Evolutionary conservation across 2,113 vertebrate genomes (phyloP), one percentile per base, ranked within the genome.

Genomic region (Oceanites oceanicus): DNA sequence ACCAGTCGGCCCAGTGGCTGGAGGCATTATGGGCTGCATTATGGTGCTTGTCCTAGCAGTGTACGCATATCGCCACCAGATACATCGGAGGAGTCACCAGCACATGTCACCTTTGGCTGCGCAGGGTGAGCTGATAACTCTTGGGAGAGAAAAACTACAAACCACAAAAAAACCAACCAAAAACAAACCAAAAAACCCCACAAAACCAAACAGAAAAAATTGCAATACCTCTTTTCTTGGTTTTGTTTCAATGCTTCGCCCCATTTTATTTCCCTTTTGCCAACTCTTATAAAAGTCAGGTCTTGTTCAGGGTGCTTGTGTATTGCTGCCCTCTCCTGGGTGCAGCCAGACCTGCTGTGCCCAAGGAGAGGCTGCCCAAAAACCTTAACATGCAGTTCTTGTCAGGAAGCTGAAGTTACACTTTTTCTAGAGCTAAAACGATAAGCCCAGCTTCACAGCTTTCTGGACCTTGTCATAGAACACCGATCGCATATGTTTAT

Each of bases 61-160:
- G 53, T 99, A 99, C 5, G 99, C 99, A 0, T 99, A 99, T 96
- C 98, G 99, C 56, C 99, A 99, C 90, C 99, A 99, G 98, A 99
- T 99, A 67, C 99, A 99, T 84, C 98, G 99, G 52, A 98, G 99
- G 62, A 99, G 99, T 4, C 99, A 99, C 95, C 99, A 99, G 98
- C 99, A 99, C 94, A 99, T 99, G 99, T 99, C 99, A 12, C 99
- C 99, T 10, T 98, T 99, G 83, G 99, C 99, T 18, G 99, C 99
- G 4, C 99, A 99, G 96, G 99, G 99, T 99, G 94, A 96, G 98
- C 72, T 59, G 29, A 5, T 4, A 29, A 17, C 8, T 40, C 22
- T 14, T 13, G 15, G 7, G 49, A 13, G 6, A 30, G 2, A 2
- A 21, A 30, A 49, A 6, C 3, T 18, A 47, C 44, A 44, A 7